Base-by-base conservation (phyloP, 2,888 invertebrate genomes). In the Ophion ventricosus region DNA sequence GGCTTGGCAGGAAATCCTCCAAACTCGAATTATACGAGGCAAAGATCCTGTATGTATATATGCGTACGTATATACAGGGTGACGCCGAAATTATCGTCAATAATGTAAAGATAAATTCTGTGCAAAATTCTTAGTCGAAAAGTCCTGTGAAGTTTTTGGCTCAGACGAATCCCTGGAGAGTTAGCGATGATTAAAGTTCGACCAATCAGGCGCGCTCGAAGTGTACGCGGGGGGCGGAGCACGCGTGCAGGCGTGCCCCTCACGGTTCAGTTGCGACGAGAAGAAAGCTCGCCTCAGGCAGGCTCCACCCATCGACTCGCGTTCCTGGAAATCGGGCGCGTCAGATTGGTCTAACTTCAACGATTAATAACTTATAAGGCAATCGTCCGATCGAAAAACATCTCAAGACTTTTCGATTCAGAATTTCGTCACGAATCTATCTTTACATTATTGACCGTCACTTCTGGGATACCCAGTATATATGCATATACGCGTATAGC, bases 401-500 rank as follows among this genome's bases (percentile, higher is more conserved):
- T 49, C 49, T 1, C 2, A 11, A 17, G 17, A 49, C 49, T 49
- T 49, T 49, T 49, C 49, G 49, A 17, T 17, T 49, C 49, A 49
- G 49, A 49, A 49, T 49, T 49, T 49, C 14, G 17, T 49, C 17
- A 14, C 17, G 49, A 49, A 49, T 49, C 14, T 17, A 49, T 49
- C 49, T 2, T 49, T 2, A 17, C 49, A 17, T 17, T 14, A 49
- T 17, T 14, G 49, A 49, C 3, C 17, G 3, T 2, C 14, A 49
- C 14, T 14, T 14, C 14, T 49, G 3, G 49, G 17, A 49, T 17
- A 49, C 49, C 11, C 35, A 10, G 11, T 59, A 25, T 63, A 61
- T 35, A 70, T 20, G 23, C 35, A 61, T 35, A 70, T 20, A 23
- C 26, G 63, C 69, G 74, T 73, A 73, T 49, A 26, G 25, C 26